A percentile compares a stretch with the other conserved stretches of the same genome.
Evolutionary conservation across 2,113 vertebrate species (phyloP).

Genomic region (Sylvia atricapilla): DNA sequence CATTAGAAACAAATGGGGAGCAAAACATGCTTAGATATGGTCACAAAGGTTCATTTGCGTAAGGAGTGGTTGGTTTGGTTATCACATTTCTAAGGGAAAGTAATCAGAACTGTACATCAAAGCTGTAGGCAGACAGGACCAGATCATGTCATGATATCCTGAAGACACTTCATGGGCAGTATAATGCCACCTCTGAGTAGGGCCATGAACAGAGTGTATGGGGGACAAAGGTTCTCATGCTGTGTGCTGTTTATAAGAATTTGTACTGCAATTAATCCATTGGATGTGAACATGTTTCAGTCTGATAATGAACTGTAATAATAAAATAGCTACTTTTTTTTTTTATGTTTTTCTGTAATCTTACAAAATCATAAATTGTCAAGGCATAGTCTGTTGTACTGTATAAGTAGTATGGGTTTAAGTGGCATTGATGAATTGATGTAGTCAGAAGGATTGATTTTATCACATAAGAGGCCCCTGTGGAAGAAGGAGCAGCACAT

Average conservation of each 20-base stretch:
- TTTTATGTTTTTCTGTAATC: background rate
- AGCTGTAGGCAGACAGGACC: background rate
- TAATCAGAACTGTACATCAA: background rate
- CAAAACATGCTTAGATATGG: background rate
- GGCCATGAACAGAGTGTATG: fast-evolving
- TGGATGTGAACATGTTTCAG: background rate
- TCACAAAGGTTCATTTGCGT: background rate
- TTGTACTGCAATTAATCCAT: background rate
- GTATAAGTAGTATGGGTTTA: background rate
- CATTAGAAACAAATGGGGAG: background rate
- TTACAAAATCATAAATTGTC: background rate
- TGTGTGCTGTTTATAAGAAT: background rate
- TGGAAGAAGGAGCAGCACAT: background rate
- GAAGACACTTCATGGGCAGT: background rate
- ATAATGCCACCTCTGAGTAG: background rate
- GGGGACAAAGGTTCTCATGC: background rate
- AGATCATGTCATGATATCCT: background rate
- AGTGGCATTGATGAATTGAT: background rate
- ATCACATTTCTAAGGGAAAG: background rate
- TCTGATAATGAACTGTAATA: background rate
- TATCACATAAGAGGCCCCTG: background rate
- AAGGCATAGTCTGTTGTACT: background rate
- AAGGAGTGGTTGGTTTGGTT: background rate
- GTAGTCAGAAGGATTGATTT: background rate
- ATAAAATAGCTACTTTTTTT: background rate